Percentiles rank a stretch among this genome's conserved stretches.
phyloP scores from a whole-genome alignment of 1,140 invertebrate genomes.

The Anoplolepis gracilipes region DNA sequence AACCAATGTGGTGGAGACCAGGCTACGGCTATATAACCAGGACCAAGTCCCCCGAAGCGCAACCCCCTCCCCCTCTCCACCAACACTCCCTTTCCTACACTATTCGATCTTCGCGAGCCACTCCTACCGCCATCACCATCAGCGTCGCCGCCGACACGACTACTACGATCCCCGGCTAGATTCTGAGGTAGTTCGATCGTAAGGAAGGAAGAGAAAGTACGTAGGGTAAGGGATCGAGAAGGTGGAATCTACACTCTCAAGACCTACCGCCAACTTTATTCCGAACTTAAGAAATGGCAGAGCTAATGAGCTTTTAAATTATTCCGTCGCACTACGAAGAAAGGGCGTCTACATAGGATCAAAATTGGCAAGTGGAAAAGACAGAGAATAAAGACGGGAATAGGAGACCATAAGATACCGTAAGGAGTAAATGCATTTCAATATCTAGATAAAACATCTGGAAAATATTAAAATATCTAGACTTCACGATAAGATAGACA shows the following conservation, averaged over 20 bases:
- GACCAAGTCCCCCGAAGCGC: conserved; percentile 69
- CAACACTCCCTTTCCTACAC: conserved; percentile 55
- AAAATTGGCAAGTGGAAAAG: conserved; percentile 33
- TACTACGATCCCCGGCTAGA: conserved; percentile 64
- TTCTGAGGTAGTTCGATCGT: conserved; percentile 64
- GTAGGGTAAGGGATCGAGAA: neutral
- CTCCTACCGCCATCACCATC: conserved; percentile 73
- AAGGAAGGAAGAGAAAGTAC: conserved; percentile 63
- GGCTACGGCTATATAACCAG: conserved; percentile 71
- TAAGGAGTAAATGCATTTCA: neutral
- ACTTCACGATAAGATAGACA: neutral
- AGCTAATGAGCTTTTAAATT: conserved; percentile 84
- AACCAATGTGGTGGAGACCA: conserved; percentile 83
- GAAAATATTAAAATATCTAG: neutral
- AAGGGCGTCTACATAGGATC: conserved; percentile 42
- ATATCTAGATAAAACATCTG: no score
- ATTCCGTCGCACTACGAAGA: conserved; percentile 71
- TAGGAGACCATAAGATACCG: neutral
- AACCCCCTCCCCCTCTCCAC: neutral
- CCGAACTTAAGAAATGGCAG: conserved; percentile 81
- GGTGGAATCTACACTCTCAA: conserved; percentile 47
- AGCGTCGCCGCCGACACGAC: conserved; percentile 68
- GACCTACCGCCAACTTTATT: conserved; percentile 77
- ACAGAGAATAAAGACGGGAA: neutral
- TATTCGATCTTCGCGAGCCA: conserved; percentile 67